Evolutionary conservation across 1,140 invertebrate genomes (phyloP), one percentile per base, ranked within the genome.

Genomic region (Zaprionus nigranus): DNA sequence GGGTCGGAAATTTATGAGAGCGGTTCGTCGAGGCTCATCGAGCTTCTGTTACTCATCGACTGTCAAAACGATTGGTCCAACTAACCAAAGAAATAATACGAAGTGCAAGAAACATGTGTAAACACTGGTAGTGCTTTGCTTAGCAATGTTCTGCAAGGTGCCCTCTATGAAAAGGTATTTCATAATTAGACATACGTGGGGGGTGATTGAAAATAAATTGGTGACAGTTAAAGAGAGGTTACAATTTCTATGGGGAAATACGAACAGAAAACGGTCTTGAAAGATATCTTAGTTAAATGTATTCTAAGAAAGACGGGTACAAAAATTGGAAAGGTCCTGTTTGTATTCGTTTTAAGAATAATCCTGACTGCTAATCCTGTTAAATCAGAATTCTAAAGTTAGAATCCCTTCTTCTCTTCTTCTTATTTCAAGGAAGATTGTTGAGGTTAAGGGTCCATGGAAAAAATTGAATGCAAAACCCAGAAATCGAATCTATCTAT

Each of bases 31-130:
- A 34, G 64, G 40, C 46, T 64, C 64, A 60, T 67, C 56, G 34
- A 22, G 30, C 40, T 66, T 13, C 38, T 46, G 13, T 24, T 24
- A 5, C 6, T 24, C 12, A 54, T 22, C 24, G 20, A 36, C 53
- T 74, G 71, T 78, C 70, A 75, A 60, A 78, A 22, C 51, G 3
- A 28, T 40, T 22, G 71, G 22, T 56, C 56, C 13, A 40, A n/a
- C 34, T 7, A 20, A 36, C n/a, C 49, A 15, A 28, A 26, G 26
- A 5, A 6, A 12, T 51, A 5, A 30, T 26, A 12, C 30, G 1
- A 22, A 34, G 15, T 9, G 56, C 26, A 3, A 17, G 26, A 38
- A 6, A 43, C 34, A 15, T 9, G 11, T 17, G 12, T 26, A 38
- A 22, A 51, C 43, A 17, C 40, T 46, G 40, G 7, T 5, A 51